phyloP scores from a whole-genome alignment of 2,113 vertebrate genomes.

The Gymnarchus niloticus region DNA sequence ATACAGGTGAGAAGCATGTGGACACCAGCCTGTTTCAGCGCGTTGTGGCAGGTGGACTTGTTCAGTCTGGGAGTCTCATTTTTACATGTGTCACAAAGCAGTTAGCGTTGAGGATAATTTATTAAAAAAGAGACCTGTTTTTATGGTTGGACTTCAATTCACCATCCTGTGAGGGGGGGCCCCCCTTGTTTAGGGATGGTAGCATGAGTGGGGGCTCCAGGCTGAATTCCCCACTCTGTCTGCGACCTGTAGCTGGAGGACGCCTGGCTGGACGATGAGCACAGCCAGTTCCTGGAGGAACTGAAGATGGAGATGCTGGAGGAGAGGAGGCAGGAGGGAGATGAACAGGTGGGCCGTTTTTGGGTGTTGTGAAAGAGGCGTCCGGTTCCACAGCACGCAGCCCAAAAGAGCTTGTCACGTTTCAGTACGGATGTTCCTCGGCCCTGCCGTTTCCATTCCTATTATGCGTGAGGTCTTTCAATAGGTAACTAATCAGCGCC shows the following conservation, averaged over 20 bases:
- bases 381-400: too few species aligned
- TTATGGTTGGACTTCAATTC: neutral
- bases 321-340: conserved; percentile 80
- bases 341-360: neutral
- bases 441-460: neutral
- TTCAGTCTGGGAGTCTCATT: neutral
- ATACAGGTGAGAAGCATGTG: conserved; percentile 85
- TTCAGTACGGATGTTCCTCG: neutral
- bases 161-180: neutral
- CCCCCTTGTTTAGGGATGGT: neutral
- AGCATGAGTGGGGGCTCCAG: neutral
- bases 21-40: too few species aligned
- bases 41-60: too few species aligned
- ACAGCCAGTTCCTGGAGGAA: conserved; percentile 93
- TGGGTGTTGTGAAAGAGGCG: neutral
- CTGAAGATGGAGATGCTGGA: conserved; percentile 92
- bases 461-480: neutral
- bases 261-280: conserved; percentile 95
- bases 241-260: conserved; percentile 78
- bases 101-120: neutral
- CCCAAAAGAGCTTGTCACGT: neutral
- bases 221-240: neutral
- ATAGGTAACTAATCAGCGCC: neutral
- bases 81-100: neutral
- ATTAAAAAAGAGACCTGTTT: too few species aligned